A percentile compares a stretch with the other conserved stretches of the same genome.
These are phyloP conservation scores for Allophyes oxyacanthae DNA, from an alignment of 2,888 invertebrate species.

Conservation along the genomic window DNA sequence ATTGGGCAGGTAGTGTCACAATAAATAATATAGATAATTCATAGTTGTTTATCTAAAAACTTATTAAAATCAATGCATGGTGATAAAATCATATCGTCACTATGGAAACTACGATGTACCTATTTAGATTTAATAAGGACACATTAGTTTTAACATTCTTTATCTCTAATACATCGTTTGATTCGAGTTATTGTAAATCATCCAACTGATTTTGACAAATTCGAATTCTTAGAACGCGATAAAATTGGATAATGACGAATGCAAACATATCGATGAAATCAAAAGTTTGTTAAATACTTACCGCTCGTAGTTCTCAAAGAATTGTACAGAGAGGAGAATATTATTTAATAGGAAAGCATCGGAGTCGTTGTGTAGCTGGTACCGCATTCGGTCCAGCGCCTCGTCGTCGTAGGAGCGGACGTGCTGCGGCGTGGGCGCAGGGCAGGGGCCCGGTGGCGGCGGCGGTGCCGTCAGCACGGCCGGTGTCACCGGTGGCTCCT, in stretches of 20 bases:
- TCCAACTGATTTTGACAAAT: conserved; percentile 22
- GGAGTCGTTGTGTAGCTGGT: conserved; percentile 90
- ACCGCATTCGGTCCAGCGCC: conserved; percentile 88
- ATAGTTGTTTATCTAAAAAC: conserved; percentile 5
- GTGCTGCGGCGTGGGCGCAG: conserved; percentile 71
- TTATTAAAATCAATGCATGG: conserved; percentile 2
- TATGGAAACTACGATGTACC: conserved; percentile 13
- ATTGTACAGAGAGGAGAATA: conserved; percentile 93
- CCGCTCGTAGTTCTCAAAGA: conserved; percentile 94
- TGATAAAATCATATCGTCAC: conserved; percentile 5
- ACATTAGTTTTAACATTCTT: not conserved
- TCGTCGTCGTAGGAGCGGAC: conserved; percentile 85
- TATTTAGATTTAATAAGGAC: conserved; percentile 20
- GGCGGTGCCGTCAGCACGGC: conserved; percentile 50
- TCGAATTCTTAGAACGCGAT: conserved; percentile 27
- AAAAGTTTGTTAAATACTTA: conserved; percentile 62
- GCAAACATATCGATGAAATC: conserved; percentile 2
- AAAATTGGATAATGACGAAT: conserved; percentile 14
- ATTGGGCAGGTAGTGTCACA: too few species aligned
- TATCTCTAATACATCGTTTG: conserved; percentile 9
- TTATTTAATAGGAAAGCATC: conserved; percentile 94
- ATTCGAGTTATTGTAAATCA: not conserved
- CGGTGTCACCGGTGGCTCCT: conserved; percentile 66
- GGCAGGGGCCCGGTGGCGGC: conserved; percentile 54
- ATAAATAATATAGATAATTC: not conserved